phyloP scores from a whole-genome alignment of 1,140 invertebrate genomes.

The Orussus abietinus region DNA sequence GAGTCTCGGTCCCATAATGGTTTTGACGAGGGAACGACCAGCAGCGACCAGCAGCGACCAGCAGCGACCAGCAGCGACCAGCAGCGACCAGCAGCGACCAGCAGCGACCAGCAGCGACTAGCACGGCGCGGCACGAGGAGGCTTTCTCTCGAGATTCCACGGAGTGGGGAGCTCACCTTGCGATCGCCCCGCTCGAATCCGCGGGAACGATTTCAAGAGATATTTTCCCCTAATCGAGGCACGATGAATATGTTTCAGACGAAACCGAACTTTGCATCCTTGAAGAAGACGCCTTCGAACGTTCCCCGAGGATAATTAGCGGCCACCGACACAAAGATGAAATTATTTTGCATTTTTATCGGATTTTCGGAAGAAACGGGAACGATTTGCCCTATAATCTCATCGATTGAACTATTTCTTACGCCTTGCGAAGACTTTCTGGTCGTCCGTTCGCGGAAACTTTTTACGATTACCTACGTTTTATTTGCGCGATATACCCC shows the following conservation, averaged over 20 bases:
- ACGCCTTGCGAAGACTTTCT: too few relatives aligned
- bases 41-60: conserved; percentile 25
- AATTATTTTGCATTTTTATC: too few relatives aligned
- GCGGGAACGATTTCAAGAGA: background rate
- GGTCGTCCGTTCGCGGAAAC: too few relatives aligned
- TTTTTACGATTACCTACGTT: too few relatives aligned
- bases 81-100: conserved; percentile 22
- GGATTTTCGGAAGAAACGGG: too few relatives aligned
- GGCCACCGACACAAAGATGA: too few relatives aligned
- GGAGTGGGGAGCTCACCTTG: background rate
- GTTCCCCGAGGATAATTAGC: too few relatives aligned
- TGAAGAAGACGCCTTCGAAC: conserved; percentile 15
- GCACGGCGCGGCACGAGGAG: conserved; percentile 21
- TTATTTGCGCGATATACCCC: too few relatives aligned
- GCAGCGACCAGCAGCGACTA: conserved; percentile 22
- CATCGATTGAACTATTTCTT: too few relatives aligned
- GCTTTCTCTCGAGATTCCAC: conserved; percentile 30
- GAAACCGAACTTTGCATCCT: conserved; percentile 26
- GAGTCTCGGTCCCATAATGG: conserved; percentile 30
- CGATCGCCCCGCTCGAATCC: background rate
- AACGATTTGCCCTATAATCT: too few relatives aligned
- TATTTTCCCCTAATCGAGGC: conserved; percentile 7
- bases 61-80: conserved; percentile 15
- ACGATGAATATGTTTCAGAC: conserved; percentile 22
- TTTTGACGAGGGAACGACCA: too few relatives aligned